Evolutionary conservation across 2,113 vertebrate species (phyloP).

Genomic region (Motacilla alba): DNA sequence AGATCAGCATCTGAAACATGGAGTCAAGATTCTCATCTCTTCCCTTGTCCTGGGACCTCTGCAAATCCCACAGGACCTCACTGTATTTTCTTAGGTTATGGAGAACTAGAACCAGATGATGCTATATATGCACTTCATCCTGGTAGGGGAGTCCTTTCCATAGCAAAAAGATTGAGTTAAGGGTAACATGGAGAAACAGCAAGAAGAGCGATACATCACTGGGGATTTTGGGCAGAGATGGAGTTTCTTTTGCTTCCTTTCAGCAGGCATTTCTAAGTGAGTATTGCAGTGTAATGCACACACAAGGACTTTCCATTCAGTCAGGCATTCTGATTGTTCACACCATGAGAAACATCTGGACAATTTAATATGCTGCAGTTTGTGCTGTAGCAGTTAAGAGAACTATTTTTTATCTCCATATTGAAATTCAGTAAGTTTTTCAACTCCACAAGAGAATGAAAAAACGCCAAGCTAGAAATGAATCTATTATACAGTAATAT

Average conservation of each 20-base stretch:
- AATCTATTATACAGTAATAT: neutral
- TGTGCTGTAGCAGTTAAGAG: neutral
- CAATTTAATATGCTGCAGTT: neutral
- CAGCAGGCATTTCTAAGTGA: neutral
- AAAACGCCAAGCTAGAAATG: neutral
- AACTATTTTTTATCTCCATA: neutral
- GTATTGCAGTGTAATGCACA: neutral
- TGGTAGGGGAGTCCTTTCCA: neutral
- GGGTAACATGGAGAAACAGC: neutral
- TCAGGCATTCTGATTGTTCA: neutral
- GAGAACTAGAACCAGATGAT: neutral
- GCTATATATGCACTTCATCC: neutral
- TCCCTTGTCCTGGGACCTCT: too few relatives aligned
- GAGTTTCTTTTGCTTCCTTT: neutral
- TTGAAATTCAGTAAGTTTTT: constrained; percentile 13
- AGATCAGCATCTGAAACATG: too few relatives aligned
- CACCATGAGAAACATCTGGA: neutral
- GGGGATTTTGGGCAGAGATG: neutral
- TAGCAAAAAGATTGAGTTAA: neutral
- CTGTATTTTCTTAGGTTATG: neutral
- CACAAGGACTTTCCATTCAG: neutral
- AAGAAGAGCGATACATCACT: neutral
- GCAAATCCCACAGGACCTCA: neutral
- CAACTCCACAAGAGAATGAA: neutral
- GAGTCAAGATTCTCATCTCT: too few relatives aligned